phyloP scores from a whole-genome alignment of 2,113 vertebrate species.

The Sakesphorus luctuosus region DNA sequence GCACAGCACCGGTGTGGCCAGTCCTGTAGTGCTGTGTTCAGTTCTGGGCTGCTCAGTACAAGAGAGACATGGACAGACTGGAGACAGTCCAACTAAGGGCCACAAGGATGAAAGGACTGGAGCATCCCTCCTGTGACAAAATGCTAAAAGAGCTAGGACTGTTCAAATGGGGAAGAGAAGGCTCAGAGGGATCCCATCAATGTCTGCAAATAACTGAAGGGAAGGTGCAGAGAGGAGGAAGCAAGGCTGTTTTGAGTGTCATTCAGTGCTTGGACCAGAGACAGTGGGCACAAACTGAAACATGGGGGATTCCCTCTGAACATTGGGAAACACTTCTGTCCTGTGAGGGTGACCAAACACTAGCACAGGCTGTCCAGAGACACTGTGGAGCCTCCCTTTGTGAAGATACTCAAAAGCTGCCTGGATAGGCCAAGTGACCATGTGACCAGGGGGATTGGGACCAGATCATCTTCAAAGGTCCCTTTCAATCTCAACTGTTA shows the following conservation, averaged over 20 bases:
- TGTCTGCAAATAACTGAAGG: neutral
- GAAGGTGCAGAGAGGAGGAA: neutral
- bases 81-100: neutral
- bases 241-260: neutral
- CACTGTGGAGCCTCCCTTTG: neutral
- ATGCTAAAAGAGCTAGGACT: neutral
- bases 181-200: neutral
- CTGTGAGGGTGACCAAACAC: neutral
- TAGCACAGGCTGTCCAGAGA: neutral
- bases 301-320: neutral
- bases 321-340: neutral
- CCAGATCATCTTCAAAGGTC: neutral
- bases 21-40: neutral
- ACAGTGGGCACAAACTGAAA: neutral
- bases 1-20: neutral
- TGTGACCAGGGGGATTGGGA: neutral
- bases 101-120: neutral
- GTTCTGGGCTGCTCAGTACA: neutral
- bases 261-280: neutral
- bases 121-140: neutral
- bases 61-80: neutral
- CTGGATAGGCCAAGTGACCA: neutral
- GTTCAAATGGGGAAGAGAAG: neutral
- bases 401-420: neutral
- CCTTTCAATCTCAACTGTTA: neutral